Conservation (phyloP, 1,140 invertebrate genomes). For the Bombus superbus region DNA sequence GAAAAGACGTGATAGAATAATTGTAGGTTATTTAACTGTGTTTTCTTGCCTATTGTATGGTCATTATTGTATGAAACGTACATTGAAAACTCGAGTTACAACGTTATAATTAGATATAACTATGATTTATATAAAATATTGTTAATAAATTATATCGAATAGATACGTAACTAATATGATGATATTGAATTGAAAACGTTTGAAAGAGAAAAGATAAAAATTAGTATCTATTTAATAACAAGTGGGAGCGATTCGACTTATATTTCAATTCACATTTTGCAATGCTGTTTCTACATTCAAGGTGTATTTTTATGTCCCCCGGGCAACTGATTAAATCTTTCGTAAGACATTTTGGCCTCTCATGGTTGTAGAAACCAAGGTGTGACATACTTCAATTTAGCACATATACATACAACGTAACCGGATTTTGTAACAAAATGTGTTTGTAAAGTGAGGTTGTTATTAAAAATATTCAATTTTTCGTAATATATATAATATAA, state of each 20-base stretch:
- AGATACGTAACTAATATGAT: neutral
- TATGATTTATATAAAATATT: neutral
- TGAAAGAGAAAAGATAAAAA: neutral
- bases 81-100: neutral
- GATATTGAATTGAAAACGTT: neutral
- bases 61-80: neutral
- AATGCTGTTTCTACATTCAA: neutral
- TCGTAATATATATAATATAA: no score
- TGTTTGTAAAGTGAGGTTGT: no score
- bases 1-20: neutral
- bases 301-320: neutral
- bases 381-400: neutral
- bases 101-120: neutral
- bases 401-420: no score
- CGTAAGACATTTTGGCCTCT: neutral
- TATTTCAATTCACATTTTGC: no score
- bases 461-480: no score
- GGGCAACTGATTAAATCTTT: constrained; percentile 2
- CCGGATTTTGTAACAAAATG: no score
- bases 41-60: neutral
- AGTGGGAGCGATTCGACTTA: neutral
- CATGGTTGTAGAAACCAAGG: no score
- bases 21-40: neutral
- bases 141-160: no score
- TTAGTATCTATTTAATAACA: neutral